Evolutionary conservation across 35 echinoderm and acorn worm genomes (phyloP).

Genomic region (Patiria miniata): DNA sequence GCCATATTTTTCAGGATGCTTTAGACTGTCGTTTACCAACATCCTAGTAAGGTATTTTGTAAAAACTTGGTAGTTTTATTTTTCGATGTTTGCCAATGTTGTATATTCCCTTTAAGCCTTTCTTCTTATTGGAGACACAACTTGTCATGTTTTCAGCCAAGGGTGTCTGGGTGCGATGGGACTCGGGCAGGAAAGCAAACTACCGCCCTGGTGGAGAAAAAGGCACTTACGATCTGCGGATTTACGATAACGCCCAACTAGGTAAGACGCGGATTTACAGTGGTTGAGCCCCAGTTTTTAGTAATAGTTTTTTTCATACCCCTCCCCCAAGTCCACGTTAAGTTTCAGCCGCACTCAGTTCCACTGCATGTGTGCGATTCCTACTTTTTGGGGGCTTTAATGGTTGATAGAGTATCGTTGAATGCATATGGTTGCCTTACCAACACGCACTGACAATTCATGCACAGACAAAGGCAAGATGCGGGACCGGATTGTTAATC

Average conservation of each 20-base stretch:
- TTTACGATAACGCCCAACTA: constrained; percentile 49
- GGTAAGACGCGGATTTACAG: constrained; percentile 35
- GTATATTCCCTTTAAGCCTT: too few relatives aligned
- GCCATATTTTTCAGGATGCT: too few relatives aligned
- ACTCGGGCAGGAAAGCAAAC: constrained; percentile 50
- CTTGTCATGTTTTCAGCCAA: constrained; percentile 4
- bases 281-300: too few relatives aligned
- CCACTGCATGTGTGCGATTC: background rate
- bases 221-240: constrained; percentile 42
- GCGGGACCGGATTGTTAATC: too few relatives aligned
- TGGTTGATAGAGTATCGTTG: background rate
- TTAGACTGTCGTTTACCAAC: too few relatives aligned
- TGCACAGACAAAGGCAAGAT: background rate
- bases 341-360: background rate
- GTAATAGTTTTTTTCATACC: too few relatives aligned
- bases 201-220: constrained; percentile 30
- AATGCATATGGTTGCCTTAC: background rate
- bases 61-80: too few relatives aligned
- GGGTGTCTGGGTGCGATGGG: constrained; percentile 57
- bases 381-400: background rate
- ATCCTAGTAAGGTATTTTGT: too few relatives aligned
- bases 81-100: too few relatives aligned
- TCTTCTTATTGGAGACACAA: too few relatives aligned
- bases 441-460: background rate
- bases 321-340: background rate